phyloP scores from a whole-genome alignment of 2,797 vertebrate species.

The Ambastaia sidthimunki region DNA sequence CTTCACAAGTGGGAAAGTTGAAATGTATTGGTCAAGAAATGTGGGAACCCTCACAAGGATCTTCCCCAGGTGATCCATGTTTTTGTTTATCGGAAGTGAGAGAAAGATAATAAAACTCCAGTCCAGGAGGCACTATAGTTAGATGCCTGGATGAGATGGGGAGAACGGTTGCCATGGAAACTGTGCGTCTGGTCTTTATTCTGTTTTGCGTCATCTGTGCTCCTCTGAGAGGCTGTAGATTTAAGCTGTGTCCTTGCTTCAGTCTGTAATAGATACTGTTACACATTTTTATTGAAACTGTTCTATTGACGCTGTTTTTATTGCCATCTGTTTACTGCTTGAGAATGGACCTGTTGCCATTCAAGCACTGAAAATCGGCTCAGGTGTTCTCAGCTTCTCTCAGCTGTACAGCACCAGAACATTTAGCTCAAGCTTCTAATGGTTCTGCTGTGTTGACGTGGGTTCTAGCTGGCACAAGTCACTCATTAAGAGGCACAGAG shows the following conservation, averaged over 20 bases:
- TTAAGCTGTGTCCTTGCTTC: constrained; percentile 18
- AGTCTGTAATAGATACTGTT: not conserved
- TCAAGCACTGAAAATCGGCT: not conserved
- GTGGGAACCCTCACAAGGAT: constrained; percentile 15
- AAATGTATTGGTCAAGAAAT: not conserved
- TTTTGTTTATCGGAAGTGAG: constrained; percentile 14
- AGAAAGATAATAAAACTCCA: not conserved
- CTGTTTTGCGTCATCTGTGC: constrained; percentile 49
- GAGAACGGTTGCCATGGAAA: constrained; percentile 61
- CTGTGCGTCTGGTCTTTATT: constrained; percentile 44
- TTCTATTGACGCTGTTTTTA: not conserved
- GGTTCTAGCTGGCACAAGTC: not conserved
- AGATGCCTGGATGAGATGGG: constrained; percentile 28
- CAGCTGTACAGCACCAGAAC: not conserved
- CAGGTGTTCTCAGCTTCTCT: not conserved
- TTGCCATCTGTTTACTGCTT: not conserved
- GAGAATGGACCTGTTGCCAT: constrained; percentile 4
- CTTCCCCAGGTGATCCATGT: constrained; percentile 22
- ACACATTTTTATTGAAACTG: not conserved
- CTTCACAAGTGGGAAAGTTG: not conserved
- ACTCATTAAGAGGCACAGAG: not conserved
- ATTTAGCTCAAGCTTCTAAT: not conserved
- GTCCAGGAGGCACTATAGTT: constrained; percentile 22
- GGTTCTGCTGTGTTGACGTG: not conserved
- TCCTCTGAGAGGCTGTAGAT: constrained; percentile 46